Base-by-base conservation (phyloP, 2,888 invertebrate genomes). In the Flabesymbios commensalis region DNA sequence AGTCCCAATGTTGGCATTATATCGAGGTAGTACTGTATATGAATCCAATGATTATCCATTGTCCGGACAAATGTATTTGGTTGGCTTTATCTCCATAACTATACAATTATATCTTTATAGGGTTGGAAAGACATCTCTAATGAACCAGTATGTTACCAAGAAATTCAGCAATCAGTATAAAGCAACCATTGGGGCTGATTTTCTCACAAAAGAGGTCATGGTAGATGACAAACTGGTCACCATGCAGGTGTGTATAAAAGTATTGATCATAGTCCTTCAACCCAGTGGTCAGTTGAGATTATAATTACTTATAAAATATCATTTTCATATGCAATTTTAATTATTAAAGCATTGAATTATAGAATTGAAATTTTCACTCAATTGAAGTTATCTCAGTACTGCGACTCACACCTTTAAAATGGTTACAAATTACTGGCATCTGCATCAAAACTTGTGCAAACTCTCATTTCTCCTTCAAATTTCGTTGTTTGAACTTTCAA, bases 141-240 rank as follows among this genome's bases (percentile, higher is more conserved):
- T 99, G 99, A 99, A 99, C 86, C 98, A 98, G 85, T 99, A 98
- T 88, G 98, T 99, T 75, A 99, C 96, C 86, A 95, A 96, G 84
- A 94, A 98, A 85, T 99, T 99, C 87, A 95, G 95, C 79, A 99
- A 97, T 86, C 98, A 99, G 86, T 99, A 99, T 87, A 99, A 99
- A 86, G 98, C 99, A 67, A 99, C 99, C 71, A 99, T 99, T 85
- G 99, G 99, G 70, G 99, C 99, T 71, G 99, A 99, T 87, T 99
- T 99, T 85, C 89, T 99, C 77, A 99, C 98, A 76, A 99, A 99
- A 86, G 99, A 99, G 86, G 85, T 87, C 17, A 84, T 84, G 80
- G 96, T 99, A n/a, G 98, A 99, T 83, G 97, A 98, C 85, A 89
- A 96, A 81, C 90, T 96, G 79, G 98, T 99, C 72, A 99, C 99